A percentile compares a stretch with the other conserved stretches of the same genome.
Conservation (phyloP, 2,113 vertebrate species). For the Probosciger aterrimus region DNA sequence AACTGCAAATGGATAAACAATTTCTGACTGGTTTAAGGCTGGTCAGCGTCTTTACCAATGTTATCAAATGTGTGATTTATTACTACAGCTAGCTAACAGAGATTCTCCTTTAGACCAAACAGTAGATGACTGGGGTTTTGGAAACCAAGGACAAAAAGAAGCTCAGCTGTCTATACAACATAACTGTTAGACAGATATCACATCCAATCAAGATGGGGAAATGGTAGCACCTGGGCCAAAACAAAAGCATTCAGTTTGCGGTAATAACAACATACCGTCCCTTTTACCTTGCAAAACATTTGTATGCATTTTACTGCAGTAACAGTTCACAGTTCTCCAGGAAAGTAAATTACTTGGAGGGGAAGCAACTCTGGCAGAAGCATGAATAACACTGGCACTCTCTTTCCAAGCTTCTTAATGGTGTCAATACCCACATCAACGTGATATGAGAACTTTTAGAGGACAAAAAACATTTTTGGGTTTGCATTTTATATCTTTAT, state of each 20-base stretch:
- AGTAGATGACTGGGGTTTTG: neutral
- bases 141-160: neutral
- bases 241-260: neutral
- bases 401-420: slow-evolving; percentile 3
- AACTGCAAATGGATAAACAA: neutral
- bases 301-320: neutral
- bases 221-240: neutral
- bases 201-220: neutral
- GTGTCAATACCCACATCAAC: neutral
- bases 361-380: neutral
- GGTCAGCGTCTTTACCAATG: neutral
- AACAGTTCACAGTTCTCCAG: neutral
- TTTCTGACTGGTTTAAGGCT: neutral
- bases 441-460: neutral
- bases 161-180: neutral
- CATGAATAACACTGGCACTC: neutral
- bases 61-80: neutral
- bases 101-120: neutral
- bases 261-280: neutral
- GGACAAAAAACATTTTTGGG: neutral
- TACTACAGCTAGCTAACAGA: neutral
- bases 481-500: slow-evolving; percentile 2
- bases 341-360: slow-evolving; percentile 4
- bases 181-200: neutral
- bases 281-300: slow-evolving; percentile 12